Conservation (phyloP, 2,888 invertebrate species). For the Abscondita cerata region DNA sequence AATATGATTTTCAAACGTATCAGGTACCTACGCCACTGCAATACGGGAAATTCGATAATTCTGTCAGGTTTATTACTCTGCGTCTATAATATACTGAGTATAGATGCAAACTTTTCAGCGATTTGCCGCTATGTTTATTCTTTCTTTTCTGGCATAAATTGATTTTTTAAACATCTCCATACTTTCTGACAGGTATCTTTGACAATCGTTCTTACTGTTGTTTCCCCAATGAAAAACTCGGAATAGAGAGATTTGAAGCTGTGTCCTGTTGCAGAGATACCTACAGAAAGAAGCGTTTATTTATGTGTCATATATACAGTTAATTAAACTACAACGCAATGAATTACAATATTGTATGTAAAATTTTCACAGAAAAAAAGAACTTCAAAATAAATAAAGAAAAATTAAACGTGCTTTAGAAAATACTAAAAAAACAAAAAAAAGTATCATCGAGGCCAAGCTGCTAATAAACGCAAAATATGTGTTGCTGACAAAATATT, state of each 20-base stretch:
- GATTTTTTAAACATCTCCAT: slow-evolving; percentile 8
- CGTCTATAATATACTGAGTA: no score
- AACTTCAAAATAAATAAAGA: slow-evolving; percentile 12
- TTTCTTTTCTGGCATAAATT: slow-evolving; percentile 7
- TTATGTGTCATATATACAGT: background rate
- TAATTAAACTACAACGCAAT: background rate
- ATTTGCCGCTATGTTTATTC: slow-evolving; percentile 1
- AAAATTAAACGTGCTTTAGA: slow-evolving; percentile 13
- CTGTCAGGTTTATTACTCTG: no score
- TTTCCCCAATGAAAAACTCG: slow-evolving; percentile 1
- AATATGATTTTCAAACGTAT: no score
- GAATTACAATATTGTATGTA: background rate
- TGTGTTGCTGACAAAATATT: slow-evolving; percentile 9
- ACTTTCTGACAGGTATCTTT: slow-evolving; percentile 8
- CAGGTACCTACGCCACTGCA: no score
- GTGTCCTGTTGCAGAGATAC: background rate
- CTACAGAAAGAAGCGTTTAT: background rate
- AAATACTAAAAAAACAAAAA: slow-evolving; percentile 13
- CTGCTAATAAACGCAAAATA: slow-evolving; percentile 9
- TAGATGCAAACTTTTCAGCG: background rate
- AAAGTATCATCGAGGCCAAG: slow-evolving; percentile 19
- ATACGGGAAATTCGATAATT: no score
- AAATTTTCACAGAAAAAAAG: slow-evolving; percentile 7
- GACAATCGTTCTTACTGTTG: slow-evolving; percentile 8
- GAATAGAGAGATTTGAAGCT: background rate